Evolutionary conservation across 2,113 vertebrate species (phyloP).

Genomic region (Cynoglossus semilaevis): DNA sequence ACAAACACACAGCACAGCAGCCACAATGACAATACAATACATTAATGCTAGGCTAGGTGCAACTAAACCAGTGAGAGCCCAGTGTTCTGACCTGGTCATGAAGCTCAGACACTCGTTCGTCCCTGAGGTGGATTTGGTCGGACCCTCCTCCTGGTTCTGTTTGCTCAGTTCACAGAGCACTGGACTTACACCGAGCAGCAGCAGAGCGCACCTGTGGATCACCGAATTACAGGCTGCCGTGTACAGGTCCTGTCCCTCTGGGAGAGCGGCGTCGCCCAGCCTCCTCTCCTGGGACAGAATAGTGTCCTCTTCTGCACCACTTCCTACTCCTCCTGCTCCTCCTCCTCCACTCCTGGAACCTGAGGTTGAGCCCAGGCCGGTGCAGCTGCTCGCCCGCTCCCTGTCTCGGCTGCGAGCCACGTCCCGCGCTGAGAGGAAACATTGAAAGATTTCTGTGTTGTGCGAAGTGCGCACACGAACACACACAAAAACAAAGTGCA

Average conservation of each 20-base stretch:
- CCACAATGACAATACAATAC: not conserved
- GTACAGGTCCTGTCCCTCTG: conserved; percentile 93
- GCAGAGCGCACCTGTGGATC: conserved; percentile 92
- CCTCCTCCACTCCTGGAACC: conserved; percentile 65
- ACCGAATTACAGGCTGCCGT: conserved; percentile 95
- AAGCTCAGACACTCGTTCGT: conserved; percentile 82
- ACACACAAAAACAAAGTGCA: conserved; percentile 43
- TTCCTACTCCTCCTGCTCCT: conserved; percentile 12
- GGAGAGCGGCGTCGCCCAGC: conserved; percentile 82
- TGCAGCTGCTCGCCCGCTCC: conserved; percentile 81
- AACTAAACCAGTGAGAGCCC: not conserved
- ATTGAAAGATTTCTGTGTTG: conserved; percentile 98
- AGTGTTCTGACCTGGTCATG: conserved; percentile 88
- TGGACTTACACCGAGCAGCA: conserved; percentile 90
- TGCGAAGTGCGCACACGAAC: conserved; percentile 73
- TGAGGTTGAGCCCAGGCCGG: conserved; percentile 67
- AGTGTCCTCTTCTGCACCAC: conserved; percentile 75
- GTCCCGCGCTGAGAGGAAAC: conserved; percentile 98
- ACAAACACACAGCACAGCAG: not conserved
- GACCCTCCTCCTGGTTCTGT: conserved; percentile 81
- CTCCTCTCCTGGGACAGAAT: conserved; percentile 82
- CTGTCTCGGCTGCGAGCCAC: conserved; percentile 89
- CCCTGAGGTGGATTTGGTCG: conserved; percentile 66
- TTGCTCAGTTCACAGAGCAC: conserved; percentile 83
- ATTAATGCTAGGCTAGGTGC: not conserved